Evolutionary conservation across 30 jellyfish, hydroid and myxozoan genomes (phyloP).

Genomic region (Turritopsis dohrnii): DNA sequence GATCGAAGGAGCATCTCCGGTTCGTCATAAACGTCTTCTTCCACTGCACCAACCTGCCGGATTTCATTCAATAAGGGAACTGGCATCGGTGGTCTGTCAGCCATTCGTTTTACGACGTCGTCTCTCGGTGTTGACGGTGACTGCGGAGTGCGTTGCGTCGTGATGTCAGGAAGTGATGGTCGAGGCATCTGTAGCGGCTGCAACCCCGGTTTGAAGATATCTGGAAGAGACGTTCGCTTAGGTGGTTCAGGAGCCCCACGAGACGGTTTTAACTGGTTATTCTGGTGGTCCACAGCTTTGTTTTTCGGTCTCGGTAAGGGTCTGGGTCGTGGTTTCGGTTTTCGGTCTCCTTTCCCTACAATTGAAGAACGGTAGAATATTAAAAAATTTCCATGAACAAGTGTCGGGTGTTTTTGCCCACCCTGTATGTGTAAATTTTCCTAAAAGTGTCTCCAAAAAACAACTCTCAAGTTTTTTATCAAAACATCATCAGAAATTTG

Average conservation of each 20-base stretch:
- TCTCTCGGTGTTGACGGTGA: background rate
- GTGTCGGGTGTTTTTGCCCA: too few relatives aligned
- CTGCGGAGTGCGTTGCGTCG: conserved; percentile 18
- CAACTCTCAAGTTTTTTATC: too few relatives aligned
- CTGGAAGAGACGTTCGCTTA: background rate
- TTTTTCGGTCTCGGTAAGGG: conserved; percentile 69
- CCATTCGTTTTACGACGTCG: background rate
- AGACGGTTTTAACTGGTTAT: background rate
- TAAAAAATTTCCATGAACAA: too few relatives aligned
- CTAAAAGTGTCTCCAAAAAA: too few relatives aligned
- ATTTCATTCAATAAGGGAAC: conserved; percentile 39
- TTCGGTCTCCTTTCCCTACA: conserved; percentile 37
- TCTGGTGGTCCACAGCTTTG: conserved; percentile 4
- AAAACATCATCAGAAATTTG: background rate
- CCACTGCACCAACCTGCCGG: conserved; percentile 24
- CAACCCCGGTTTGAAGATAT: conserved; percentile 32
- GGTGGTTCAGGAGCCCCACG: conserved; percentile 31
- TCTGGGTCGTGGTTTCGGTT: conserved; percentile 84
- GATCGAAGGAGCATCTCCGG: conserved; percentile 89
- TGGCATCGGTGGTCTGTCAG: conserved; percentile 32
- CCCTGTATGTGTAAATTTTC: too few relatives aligned
- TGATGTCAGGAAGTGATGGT: conserved; percentile 15
- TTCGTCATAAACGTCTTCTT: conserved; percentile 78
- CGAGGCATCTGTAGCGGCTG: conserved; percentile 41
- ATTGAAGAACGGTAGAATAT: too few relatives aligned